Evolutionary conservation across 2,797 vertebrate species (phyloP).

Genomic region (Mus spretus): DNA sequence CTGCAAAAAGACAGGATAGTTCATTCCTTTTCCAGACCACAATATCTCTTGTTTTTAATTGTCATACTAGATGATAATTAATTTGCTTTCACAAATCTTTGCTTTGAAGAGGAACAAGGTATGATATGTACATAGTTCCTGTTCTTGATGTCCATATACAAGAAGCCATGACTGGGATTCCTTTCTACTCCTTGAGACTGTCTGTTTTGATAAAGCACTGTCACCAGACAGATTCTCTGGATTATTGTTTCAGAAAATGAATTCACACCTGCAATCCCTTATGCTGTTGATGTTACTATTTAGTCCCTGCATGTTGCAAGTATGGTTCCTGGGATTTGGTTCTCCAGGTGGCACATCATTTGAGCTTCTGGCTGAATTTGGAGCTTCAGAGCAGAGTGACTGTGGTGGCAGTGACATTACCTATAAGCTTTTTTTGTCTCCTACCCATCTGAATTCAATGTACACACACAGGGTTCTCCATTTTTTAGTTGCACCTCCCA

Average conservation of each 20-base stretch:
- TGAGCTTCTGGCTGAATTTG: constrained; percentile 68
- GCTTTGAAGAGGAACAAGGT: constrained; percentile 7
- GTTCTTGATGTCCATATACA: neutral
- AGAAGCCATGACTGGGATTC: neutral
- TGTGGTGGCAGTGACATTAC: constrained; percentile 29
- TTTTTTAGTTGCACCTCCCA: constrained; percentile 40
- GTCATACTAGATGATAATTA: constrained; percentile 1
- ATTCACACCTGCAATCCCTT: constrained; percentile 18
- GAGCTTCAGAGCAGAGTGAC: constrained; percentile 46
- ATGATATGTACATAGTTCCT: neutral
- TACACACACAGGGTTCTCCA: constrained; percentile 58
- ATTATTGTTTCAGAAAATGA: constrained; percentile 45
- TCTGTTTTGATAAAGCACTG: constrained; percentile 49
- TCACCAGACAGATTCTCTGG: constrained; percentile 18
- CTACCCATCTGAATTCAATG: constrained; percentile 55
- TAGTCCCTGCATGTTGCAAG: neutral
- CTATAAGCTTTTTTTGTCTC: constrained; percentile 43
- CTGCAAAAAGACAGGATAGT: neutral
- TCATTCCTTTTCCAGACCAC: neutral
- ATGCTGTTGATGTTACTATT: constrained; percentile 35
- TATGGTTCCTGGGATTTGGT: neutral
- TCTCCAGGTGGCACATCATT: neutral
- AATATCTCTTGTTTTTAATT: neutral
- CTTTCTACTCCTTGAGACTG: constrained; percentile 28
- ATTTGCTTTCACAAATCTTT: constrained; percentile 48